Conservation (phyloP, 2,888 invertebrate species). For the Tachina fera region DNA sequence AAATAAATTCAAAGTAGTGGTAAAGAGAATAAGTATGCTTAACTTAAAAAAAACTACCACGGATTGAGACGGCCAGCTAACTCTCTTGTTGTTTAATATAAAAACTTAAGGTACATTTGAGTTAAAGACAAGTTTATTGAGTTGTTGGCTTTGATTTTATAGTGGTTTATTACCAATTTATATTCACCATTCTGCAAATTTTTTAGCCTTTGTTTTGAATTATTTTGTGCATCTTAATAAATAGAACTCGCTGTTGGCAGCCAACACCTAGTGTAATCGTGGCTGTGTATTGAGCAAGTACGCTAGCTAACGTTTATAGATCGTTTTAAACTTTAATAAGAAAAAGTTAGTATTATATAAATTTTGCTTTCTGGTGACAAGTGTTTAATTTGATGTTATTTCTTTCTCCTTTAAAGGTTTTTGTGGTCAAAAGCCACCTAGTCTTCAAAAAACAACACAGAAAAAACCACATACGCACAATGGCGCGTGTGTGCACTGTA, state of each 20-base stretch:
- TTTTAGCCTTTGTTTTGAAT: conserved; percentile 55
- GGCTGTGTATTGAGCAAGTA: conserved; percentile 83
- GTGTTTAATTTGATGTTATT: conserved; percentile 71
- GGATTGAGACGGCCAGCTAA: background rate
- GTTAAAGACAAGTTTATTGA: conserved; percentile 43
- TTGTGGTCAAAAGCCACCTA: conserved; percentile 42
- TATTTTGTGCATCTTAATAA: conserved; percentile 81
- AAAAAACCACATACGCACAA: conserved; percentile 79
- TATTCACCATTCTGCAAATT: conserved; percentile 77
- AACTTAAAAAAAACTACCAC: background rate
- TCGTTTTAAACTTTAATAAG: conserved; percentile 67
- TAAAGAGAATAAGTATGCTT: conserved; percentile 24
- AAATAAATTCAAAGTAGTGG: conserved; percentile 33
- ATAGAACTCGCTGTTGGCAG: conserved; percentile 82
- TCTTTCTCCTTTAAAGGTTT: conserved; percentile 69
- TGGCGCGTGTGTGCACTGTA: conserved; percentile 82
- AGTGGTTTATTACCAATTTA: conserved; percentile 19
- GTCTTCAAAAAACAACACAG: conserved; percentile 73
- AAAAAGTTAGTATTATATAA: conserved; percentile 65
- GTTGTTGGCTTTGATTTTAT: conserved; percentile 11
- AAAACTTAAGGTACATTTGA: background rate
- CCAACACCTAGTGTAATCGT: conserved; percentile 84
- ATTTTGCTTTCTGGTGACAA: conserved; percentile 56
- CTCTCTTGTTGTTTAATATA: background rate
- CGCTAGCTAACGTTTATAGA: conserved; percentile 77